Percentiles rank a stretch among this genome's conserved stretches.
Conservation (phyloP, 2,797 vertebrate species). For the Pipistrellus nathusii region DNA sequence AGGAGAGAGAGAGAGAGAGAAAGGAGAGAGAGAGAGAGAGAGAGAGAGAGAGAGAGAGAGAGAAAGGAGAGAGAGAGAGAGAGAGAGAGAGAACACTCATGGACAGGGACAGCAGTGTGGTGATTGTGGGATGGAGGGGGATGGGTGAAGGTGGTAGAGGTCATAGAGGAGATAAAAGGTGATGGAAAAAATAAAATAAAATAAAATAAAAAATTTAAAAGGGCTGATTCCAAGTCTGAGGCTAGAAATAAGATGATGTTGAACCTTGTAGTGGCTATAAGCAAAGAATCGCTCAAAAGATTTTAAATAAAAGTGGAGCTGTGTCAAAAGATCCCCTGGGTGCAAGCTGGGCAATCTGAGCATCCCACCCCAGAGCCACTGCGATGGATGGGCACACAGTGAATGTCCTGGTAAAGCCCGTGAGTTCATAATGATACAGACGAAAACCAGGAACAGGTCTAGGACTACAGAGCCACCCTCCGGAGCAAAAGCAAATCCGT, state of each 20-base stretch:
- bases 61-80: too few relatives aligned
- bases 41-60: too few relatives aligned
- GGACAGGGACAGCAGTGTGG: too few relatives aligned
- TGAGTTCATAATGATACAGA: neutral
- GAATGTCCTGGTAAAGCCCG: neutral
- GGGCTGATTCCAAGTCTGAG: neutral
- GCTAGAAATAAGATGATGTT: neutral
- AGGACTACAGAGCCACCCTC: neutral
- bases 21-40: too few relatives aligned
- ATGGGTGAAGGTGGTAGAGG: too few relatives aligned
- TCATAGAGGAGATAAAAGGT: too few relatives aligned
- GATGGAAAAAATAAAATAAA: too few relatives aligned
- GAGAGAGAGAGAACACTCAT: too few relatives aligned
- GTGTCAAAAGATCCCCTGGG: neutral
- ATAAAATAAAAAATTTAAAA: too few relatives aligned
- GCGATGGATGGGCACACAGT: neutral
- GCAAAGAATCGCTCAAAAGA: neutral
- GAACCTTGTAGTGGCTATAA: neutral
- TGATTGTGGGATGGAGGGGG: too few relatives aligned
- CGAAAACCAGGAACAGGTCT: neutral
- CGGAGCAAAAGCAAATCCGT: neutral
- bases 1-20: too few relatives aligned
- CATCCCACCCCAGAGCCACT: neutral
- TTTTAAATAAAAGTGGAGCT: too few relatives aligned
- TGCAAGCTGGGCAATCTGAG: neutral